phyloP scores from a whole-genome alignment of 2,888 invertebrate genomes.

The Dryococelus australis region DNA sequence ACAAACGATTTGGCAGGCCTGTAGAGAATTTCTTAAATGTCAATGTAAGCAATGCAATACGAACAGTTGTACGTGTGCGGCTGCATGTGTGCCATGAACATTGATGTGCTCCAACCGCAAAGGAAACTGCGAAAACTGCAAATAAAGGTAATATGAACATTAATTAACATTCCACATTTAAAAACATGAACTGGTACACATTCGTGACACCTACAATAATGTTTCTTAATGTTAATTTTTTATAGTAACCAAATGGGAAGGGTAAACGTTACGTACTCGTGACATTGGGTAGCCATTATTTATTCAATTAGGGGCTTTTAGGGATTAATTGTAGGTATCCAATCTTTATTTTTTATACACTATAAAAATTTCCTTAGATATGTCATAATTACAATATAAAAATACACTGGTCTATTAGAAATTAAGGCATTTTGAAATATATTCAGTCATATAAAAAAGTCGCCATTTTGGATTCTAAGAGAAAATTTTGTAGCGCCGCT shows the following conservation, averaged over 20 bases:
- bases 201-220: not conserved
- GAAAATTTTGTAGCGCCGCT: not conserved
- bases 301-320: not conserved
- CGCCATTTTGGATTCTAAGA: not conserved
- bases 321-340: not conserved
- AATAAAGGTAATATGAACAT: not conserved
- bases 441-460: not conserved
- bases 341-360: no score
- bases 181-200: not conserved
- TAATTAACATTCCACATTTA: slow-evolving; percentile 13
- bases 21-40: no score
- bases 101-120: slow-evolving; percentile 12
- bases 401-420: not conserved
- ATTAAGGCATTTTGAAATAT: not conserved
- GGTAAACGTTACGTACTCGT: not conserved
- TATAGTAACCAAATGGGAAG: not conserved
- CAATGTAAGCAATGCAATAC: no score
- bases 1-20: no score
- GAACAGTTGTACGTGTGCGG: no score
- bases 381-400: not conserved
- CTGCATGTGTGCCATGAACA: no score
- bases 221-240: not conserved
- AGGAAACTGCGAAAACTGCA: no score
- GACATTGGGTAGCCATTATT: not conserved
- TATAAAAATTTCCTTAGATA: not conserved